phyloP scores from a whole-genome alignment of 2,797 vertebrate genomes.

The Borostomias antarcticus region DNA sequence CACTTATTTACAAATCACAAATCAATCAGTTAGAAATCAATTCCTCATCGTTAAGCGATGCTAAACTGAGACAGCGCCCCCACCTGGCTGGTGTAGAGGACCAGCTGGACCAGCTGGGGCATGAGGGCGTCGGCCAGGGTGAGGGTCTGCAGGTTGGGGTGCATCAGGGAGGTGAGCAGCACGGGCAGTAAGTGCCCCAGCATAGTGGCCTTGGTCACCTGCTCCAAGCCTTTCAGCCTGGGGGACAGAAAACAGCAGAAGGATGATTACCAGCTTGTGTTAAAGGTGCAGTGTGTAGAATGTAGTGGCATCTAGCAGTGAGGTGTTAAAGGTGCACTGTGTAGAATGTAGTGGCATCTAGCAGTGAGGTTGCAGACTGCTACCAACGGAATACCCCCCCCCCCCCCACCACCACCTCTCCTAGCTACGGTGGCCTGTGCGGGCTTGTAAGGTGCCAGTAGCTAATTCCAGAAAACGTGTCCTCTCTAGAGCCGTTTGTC shows the following conservation, averaged over 20 bases:
- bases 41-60: neutral
- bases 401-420: too few species aligned
- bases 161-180: conserved; percentile 95
- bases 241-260: conserved; percentile 26
- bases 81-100: conserved; percentile 98
- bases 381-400: too few species aligned
- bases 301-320: too few species aligned
- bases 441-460: too few species aligned
- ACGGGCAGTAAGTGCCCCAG: conserved; percentile 96
- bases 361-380: too few species aligned
- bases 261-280: too few species aligned
- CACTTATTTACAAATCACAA: neutral
- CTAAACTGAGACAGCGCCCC: neutral
- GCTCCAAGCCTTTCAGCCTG: conserved; percentile 96
- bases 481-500: too few species aligned
- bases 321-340: too few species aligned
- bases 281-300: too few species aligned
- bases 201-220: conserved; percentile 97
- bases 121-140: conserved; percentile 94
- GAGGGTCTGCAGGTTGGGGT: conserved; percentile 94
- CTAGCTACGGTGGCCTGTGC: too few species aligned
- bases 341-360: too few species aligned
- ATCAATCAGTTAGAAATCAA: neutral
- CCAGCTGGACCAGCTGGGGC: conserved; percentile 97
- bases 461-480: too few species aligned